A percentile compares a stretch with the other conserved stretches of the same genome.
phyloP scores from a whole-genome alignment of 2,888 invertebrate species.

The Siphlonurus alternatus region DNA sequence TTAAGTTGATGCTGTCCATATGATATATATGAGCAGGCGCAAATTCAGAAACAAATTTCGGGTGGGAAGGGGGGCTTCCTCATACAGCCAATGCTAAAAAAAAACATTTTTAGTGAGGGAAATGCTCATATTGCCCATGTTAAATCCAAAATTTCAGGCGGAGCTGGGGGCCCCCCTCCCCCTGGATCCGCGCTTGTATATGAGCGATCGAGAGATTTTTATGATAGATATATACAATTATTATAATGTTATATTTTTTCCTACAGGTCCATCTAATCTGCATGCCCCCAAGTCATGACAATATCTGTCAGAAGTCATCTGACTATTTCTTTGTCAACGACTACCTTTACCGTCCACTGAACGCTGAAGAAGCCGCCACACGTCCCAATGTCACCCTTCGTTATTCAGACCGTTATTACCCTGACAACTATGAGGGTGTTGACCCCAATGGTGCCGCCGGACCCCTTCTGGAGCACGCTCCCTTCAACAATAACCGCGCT shows the following conservation, averaged over 20 bases:
- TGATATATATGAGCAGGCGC: too few relatives aligned
- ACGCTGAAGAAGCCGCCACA: slow-evolving; percentile 61
- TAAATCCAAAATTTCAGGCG: too few relatives aligned
- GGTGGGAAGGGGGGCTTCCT: too few relatives aligned
- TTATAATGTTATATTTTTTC: too few relatives aligned
- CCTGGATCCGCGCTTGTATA: too few relatives aligned
- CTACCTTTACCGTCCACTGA: slow-evolving; percentile 75
- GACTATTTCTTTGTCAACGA: slow-evolving; percentile 87
- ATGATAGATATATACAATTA: not conserved
- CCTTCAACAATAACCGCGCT: not conserved
- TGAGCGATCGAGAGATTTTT: too few relatives aligned
- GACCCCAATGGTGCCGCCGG: slow-evolving; percentile 34
- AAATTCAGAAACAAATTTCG: too few relatives aligned
- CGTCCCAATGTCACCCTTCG: slow-evolving; percentile 63
- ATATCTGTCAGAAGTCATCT: slow-evolving; percentile 74
- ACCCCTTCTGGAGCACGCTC: slow-evolving; percentile 17
- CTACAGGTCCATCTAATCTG: slow-evolving; percentile 75
- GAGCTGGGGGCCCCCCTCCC: too few relatives aligned
- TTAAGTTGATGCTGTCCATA: too few relatives aligned
- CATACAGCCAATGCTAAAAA: too few relatives aligned
- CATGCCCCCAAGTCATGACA: slow-evolving; percentile 80
- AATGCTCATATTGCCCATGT: not conserved
- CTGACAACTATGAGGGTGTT: slow-evolving; percentile 53
- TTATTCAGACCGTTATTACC: slow-evolving; percentile 73
- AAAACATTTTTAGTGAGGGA: too few relatives aligned